Conservation (phyloP, 2,113 vertebrate species). For the Spilogale gracilis region DNA sequence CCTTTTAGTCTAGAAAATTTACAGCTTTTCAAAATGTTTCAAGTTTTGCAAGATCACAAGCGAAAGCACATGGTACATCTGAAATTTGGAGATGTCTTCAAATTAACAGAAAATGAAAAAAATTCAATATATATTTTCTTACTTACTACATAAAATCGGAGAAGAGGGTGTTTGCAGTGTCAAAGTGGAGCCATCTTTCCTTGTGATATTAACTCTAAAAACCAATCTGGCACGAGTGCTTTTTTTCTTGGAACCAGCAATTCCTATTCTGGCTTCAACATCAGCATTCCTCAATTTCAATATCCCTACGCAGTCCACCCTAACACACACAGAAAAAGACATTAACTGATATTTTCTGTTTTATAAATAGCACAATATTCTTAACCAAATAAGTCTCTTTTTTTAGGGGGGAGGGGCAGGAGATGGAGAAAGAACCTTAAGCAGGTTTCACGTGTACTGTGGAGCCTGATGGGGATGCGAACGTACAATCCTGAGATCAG, state of each 20-base stretch:
- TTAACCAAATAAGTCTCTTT: neutral
- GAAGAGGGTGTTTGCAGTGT: constrained; percentile 97
- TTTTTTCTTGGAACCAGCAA: constrained; percentile 98
- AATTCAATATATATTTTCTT: constrained; percentile 57
- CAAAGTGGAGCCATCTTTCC: constrained; percentile 95
- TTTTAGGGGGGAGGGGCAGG: neutral
- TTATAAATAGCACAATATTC: neutral
- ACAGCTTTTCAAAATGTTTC: constrained; percentile 33
- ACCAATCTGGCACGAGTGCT: constrained; percentile 98
- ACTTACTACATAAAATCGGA: constrained; percentile 98
- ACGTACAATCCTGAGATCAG: neutral
- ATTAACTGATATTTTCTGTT: constrained; percentile 32
- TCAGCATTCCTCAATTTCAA: constrained; percentile 98
- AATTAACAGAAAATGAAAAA: neutral
- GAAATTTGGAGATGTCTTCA: constrained; percentile 37
- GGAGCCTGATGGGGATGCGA: neutral
- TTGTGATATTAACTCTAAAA: constrained; percentile 96
- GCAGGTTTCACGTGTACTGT: neutral
- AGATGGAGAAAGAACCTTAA: neutral
- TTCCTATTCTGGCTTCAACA: constrained; percentile 98
- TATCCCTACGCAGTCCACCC: constrained; percentile 98
- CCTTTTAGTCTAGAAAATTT: constrained; percentile 40
- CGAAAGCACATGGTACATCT: neutral
- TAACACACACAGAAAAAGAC: constrained; percentile 81
- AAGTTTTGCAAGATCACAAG: constrained; percentile 31